These are phyloP conservation scores for Lasiommata megera DNA, from an alignment of 2,888 invertebrate species.

Conservation along the genomic window DNA sequence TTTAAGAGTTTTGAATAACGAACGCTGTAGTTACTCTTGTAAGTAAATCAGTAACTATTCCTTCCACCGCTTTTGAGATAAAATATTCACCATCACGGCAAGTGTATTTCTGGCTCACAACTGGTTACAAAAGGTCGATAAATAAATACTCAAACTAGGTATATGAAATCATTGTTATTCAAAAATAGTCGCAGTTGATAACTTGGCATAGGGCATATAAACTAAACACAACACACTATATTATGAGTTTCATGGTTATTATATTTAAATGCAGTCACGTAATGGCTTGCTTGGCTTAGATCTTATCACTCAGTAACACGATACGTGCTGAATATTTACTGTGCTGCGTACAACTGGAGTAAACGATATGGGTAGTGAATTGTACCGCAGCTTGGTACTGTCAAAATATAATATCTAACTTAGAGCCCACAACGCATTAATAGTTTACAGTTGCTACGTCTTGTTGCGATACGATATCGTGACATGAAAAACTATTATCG, in stretches of 20 bases:
- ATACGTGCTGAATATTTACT: constrained; percentile 21
- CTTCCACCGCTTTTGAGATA: too few species aligned
- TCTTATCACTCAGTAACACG: constrained; percentile 26
- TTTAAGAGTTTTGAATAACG: too few species aligned
- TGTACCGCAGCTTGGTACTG: background rate
- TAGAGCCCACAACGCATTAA: too few species aligned
- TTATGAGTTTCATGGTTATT: constrained; percentile 17
- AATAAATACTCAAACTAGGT: background rate
- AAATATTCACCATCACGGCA: too few species aligned
- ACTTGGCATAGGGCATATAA: background rate
- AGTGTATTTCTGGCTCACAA: too few species aligned
- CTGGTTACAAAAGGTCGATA: too few species aligned
- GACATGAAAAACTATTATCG: too few species aligned
- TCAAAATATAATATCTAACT: background rate
- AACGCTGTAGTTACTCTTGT: too few species aligned
- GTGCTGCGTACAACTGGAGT: constrained; percentile 7
- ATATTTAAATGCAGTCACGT: constrained; percentile 24
- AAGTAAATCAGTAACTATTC: too few species aligned
- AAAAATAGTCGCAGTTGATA: background rate
- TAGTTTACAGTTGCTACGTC: background rate
- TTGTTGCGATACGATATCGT: background rate
- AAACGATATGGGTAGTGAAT: constrained; percentile 4
- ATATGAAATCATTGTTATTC: too few species aligned
- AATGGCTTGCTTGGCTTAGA: constrained; percentile 28
- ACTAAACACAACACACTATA: background rate